Evolutionary conservation across 2,888 invertebrate species (phyloP).

Genomic region (Limulus polyphemus): DNA sequence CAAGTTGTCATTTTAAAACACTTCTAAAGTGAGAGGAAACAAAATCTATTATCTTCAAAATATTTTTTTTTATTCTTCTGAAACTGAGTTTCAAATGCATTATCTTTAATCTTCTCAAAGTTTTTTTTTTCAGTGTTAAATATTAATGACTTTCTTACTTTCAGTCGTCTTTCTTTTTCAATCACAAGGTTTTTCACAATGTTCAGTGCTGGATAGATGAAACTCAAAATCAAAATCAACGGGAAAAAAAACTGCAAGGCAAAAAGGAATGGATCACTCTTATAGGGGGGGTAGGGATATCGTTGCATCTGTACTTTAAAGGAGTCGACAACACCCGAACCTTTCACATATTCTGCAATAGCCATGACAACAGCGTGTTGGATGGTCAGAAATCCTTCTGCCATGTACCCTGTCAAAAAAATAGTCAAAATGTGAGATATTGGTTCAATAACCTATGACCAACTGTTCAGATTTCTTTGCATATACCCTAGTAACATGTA

Average conservation of each 20-base stretch:
- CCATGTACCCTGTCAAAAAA: conserved; percentile 49
- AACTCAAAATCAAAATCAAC: conserved; percentile 64
- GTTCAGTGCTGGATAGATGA: conserved; percentile 64
- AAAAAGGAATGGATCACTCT: conserved; percentile 52
- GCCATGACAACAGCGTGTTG: conserved; percentile 47
- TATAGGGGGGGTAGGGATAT: conserved; percentile 59
- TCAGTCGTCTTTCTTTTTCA: conserved; percentile 23
- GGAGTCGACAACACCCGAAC: conserved; percentile 24
- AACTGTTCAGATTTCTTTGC: too few relatives aligned
- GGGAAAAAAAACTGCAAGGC: conserved; percentile 55
- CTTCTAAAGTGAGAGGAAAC: too few relatives aligned
- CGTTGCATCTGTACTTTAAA: conserved; percentile 43
- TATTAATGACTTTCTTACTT: too few relatives aligned
- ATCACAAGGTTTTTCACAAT: conserved; percentile 23
- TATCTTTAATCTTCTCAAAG: too few relatives aligned
- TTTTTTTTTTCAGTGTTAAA: too few relatives aligned
- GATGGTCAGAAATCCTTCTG: conserved; percentile 53
- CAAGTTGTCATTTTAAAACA: too few relatives aligned
- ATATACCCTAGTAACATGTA: too few relatives aligned
- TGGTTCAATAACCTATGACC: too few relatives aligned
- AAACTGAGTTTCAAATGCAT: too few relatives aligned
- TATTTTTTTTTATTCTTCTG: too few relatives aligned
- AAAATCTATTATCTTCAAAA: too few relatives aligned
- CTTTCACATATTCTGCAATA: conserved; percentile 32
- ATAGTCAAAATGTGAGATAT: too few relatives aligned